Percentiles rank a stretch among this genome's conserved stretches.
Evolutionary conservation across 2,888 invertebrate genomes (phyloP).

Genomic region (Cyaniris semiargus): DNA sequence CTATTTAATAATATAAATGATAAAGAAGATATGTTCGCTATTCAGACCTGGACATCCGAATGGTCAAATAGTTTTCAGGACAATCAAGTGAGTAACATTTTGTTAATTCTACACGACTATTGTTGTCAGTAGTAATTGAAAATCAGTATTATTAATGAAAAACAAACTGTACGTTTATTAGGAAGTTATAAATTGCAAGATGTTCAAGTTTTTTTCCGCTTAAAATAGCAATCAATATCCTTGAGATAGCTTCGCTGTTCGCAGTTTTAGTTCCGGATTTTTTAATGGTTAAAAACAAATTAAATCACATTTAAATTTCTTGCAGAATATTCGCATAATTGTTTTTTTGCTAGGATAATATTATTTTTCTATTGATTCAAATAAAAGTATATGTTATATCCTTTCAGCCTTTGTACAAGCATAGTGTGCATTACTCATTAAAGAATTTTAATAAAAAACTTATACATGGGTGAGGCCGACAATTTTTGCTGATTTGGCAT

Average conservation of each 20-base stretch:
- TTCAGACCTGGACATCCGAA: constrained; percentile 74
- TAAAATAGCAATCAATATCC: constrained; percentile 44
- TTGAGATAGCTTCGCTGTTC: constrained; percentile 39
- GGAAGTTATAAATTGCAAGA: constrained; percentile 32
- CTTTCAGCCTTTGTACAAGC: background rate
- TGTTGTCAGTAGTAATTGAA: constrained; percentile 33
- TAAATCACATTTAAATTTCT: background rate
- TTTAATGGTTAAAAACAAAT: background rate
- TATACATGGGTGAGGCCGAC: too few relatives aligned
- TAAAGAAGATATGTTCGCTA: constrained; percentile 72
- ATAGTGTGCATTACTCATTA: too few relatives aligned
- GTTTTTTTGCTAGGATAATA: background rate
- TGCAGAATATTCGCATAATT: background rate
- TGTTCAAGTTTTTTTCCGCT: constrained; percentile 36
- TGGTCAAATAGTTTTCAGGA: constrained; percentile 75
- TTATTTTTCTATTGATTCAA: background rate
- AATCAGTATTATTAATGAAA: constrained; percentile 21
- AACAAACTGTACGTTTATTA: background rate
- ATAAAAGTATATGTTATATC: background rate
- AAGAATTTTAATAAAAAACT: too few relatives aligned
- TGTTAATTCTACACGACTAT: constrained; percentile 43
- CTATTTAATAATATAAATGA: constrained; percentile 71
- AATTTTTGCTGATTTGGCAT: too few relatives aligned
- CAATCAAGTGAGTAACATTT: constrained; percentile 65
- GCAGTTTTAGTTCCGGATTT: constrained; percentile 32